Evolutionary conservation across 2,113 vertebrate genomes (phyloP).

Genomic region (Jaculus jaculus): DNA sequence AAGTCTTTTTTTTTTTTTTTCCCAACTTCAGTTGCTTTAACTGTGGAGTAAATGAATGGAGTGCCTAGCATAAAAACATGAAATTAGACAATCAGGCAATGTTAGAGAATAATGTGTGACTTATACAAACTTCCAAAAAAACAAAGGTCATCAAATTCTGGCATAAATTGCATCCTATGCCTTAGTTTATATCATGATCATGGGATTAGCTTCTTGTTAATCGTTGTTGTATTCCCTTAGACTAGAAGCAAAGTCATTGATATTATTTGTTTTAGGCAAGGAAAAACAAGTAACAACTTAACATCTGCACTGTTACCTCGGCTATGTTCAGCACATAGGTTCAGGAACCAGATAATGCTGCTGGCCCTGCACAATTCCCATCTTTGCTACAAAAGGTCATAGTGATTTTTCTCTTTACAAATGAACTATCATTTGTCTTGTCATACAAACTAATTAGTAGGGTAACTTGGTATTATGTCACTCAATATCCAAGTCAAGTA

Average conservation of each 20-base stretch:
- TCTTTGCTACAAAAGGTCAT: constrained; percentile 60
- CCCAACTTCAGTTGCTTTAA: background rate
- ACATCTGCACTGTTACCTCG: background rate
- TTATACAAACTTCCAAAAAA: background rate
- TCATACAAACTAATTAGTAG: constrained; percentile 56
- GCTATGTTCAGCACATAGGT: constrained; percentile 33
- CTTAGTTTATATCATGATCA: constrained; percentile 6
- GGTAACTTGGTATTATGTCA: constrained; percentile 69
- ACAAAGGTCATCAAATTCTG: constrained; percentile 2
- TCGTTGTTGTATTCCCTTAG: constrained; percentile 46
- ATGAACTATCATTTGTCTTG: constrained; percentile 57
- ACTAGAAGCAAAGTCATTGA: constrained; percentile 21
- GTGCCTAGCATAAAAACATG: background rate
- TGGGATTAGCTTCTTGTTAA: constrained; percentile 40
- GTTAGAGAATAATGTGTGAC: background rate
- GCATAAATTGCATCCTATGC: background rate
- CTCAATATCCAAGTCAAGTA: constrained; percentile 58
- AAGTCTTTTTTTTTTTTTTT: background rate
- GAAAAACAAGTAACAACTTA: constrained; percentile 28
- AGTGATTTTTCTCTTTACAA: constrained; percentile 5
- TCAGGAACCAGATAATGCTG: constrained; percentile 44
- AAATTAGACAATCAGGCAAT: background rate
- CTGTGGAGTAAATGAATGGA: background rate
- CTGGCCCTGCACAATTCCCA: constrained; percentile 8
- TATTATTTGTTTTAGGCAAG: constrained; percentile 44